Percentiles rank a stretch among this genome's conserved stretches.
phyloP scores from a whole-genome alignment of 92 coral and sea anemone species.

The Hydrozoanthus gracilis region DNA sequence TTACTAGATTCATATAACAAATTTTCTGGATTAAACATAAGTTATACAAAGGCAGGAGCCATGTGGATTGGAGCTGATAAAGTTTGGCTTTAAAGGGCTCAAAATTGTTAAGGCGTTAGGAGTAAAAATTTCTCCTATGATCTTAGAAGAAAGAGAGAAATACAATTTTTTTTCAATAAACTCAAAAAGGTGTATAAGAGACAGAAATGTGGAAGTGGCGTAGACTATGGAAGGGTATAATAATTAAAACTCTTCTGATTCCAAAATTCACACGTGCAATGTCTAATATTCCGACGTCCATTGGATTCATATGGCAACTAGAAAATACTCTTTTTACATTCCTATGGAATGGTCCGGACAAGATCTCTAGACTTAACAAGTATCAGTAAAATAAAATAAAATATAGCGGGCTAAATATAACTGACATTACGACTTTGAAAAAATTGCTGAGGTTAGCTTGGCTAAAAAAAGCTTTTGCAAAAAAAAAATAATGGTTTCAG shows the following conservation, averaged over 20 bases:
- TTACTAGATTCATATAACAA: too few species aligned
- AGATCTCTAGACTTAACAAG: conserved; percentile 30
- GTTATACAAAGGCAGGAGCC: too few species aligned
- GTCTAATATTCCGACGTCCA: conserved; percentile 19
- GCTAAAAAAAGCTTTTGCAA: conserved; percentile 22
- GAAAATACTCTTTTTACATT: conserved; percentile 13
- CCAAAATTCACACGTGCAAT: conserved; percentile 16
- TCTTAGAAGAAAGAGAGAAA: conserved; percentile 41
- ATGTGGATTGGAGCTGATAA: background rate
- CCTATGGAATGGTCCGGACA: conserved; percentile 47
- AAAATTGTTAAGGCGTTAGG: conserved; percentile 40
- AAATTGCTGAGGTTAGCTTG: conserved; percentile 43
- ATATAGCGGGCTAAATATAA: conserved; percentile 41
- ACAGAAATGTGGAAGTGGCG: conserved; percentile 43
- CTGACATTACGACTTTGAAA: conserved; percentile 29
- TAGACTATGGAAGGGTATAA: conserved; percentile 46
- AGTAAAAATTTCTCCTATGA: conserved; percentile 49
- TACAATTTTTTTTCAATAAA: conserved; percentile 33
- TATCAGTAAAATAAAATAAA: conserved; percentile 32
- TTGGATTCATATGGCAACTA: conserved; percentile 31
- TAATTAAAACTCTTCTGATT: conserved; percentile 34
- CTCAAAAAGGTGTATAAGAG: conserved; percentile 30
- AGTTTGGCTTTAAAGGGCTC: conserved; percentile 45
- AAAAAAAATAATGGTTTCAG: conserved; percentile 25
- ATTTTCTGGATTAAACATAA: too few species aligned